These are phyloP conservation scores for Phenacoccus solenopsis DNA, from an alignment of 1,140 invertebrate species.

Conservation along the genomic window DNA sequence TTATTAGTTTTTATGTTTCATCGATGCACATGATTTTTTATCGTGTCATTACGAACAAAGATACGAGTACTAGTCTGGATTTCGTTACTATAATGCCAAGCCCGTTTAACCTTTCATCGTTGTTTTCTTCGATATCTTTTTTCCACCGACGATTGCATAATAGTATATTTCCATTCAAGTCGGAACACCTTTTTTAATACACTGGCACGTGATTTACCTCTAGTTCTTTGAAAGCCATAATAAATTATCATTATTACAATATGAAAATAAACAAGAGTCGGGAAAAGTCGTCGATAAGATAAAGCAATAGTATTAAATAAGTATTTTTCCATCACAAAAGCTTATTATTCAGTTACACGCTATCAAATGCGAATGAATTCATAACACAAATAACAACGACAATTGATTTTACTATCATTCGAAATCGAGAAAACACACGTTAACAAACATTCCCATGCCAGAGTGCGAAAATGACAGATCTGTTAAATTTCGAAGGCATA, in stretches of 20 bases:
- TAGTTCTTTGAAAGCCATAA: neutral
- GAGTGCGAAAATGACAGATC: too few relatives aligned
- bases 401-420: too few relatives aligned
- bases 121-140: neutral
- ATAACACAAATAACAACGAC: too few relatives aligned
- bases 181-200: neutral
- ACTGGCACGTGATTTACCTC: neutral
- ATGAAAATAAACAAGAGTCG: neutral
- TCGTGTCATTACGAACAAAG: neutral
- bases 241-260: neutral
- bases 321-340: too few relatives aligned
- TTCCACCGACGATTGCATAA: neutral
- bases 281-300: neutral
- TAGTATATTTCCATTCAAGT: neutral
- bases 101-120: neutral
- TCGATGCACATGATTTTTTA: neutral
- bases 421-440: too few relatives aligned
- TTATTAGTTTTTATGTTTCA: too few relatives aligned
- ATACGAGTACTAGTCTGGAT: neutral
- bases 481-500: too few relatives aligned
- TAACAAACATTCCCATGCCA: too few relatives aligned
- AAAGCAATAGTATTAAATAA: too few relatives aligned
- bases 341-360: too few relatives aligned
- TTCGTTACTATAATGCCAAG: neutral
- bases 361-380: too few relatives aligned